Percentiles rank a stretch among this genome's conserved stretches.
Conservation (phyloP, 2,797 vertebrate genomes). For the Tangara arthus region DNA sequence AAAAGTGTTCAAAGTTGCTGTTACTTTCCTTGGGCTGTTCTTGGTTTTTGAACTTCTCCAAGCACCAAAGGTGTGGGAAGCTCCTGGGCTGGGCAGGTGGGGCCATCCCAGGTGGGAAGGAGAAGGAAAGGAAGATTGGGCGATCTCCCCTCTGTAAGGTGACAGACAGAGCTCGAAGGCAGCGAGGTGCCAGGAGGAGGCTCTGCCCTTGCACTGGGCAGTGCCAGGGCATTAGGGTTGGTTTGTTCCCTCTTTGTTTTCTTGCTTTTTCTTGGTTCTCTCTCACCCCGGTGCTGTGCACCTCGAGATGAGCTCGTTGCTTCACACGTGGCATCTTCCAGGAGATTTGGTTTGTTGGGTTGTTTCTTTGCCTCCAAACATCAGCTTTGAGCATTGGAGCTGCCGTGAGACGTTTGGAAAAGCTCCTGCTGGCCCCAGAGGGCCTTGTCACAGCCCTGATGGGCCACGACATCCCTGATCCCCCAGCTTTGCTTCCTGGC, state of each 20-base stretch:
- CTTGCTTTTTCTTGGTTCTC: background rate
- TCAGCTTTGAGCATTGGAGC: rapidly evolving
- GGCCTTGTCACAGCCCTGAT: rapidly evolving
- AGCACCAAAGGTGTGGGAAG: background rate
- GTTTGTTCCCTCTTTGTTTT: background rate
- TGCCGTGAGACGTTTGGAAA: background rate
- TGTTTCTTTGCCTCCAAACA: background rate
- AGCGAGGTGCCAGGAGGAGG: background rate
- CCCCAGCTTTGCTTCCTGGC: rapidly evolving
- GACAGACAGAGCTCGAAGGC: background rate
- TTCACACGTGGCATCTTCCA: background rate
- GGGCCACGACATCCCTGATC: background rate
- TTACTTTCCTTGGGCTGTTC: background rate
- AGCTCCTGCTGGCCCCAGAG: background rate
- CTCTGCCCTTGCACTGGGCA: background rate
- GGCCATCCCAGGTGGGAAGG: background rate
- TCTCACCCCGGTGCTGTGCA: rapidly evolving
- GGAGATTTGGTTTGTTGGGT: background rate
- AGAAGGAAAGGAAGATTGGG: background rate
- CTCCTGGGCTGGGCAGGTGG: background rate
- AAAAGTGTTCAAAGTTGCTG: background rate
- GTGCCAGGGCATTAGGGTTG: background rate
- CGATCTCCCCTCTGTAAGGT: background rate
- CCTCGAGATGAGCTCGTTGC: background rate
- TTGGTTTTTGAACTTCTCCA: background rate